Base-by-base conservation (phyloP, 2,888 invertebrate species). In the Tipula vernalis region DNA sequence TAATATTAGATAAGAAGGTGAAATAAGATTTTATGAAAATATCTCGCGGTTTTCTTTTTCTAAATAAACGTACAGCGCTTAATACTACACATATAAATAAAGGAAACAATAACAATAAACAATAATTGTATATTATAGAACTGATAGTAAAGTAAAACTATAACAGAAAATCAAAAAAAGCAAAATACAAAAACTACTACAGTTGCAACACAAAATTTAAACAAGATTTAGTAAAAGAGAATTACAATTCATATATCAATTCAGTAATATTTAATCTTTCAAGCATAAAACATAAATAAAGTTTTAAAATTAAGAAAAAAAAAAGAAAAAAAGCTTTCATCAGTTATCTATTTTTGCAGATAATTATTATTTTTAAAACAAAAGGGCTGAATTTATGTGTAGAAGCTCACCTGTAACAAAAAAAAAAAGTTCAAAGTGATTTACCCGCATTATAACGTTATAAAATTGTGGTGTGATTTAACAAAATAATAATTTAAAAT, bases 181-280 rank as follows among this genome's bases (percentile, higher is more conserved):
- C 71, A 18, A 71, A 71, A 71, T 8, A 71, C 28, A 71, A 28
- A 71, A 71, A 71, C 71, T 71, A 71, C 18, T 28, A 71, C 71
- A 28, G 28, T 71, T 71, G 71, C 71, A 71, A 71, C 10, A 71
- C 10, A 71, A 71, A 71, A 28, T 71, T 51, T 71, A 71, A 71
- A 71, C 71, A 84, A 84, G 84, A 84, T 84, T 39, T 39, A 84
- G 84, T 39, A 39, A 84, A 84, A 84, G 84, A 84, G 84, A 84
- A 84, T 84, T 39, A 84, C 84, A 84, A 84, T 41, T 36, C 36
- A 84, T 39, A 36, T 84, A 84, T 39, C 39, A 84, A 15, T 39
- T 84, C 84, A 84, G 84, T 84, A 41, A 84, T 84, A 84, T 84
- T 39, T 15, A 84, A 84, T 36, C 84, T 84, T 84, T 39, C 39